phyloP scores from a whole-genome alignment of 2,797 vertebrate genomes.

The Coilia nasus region DNA sequence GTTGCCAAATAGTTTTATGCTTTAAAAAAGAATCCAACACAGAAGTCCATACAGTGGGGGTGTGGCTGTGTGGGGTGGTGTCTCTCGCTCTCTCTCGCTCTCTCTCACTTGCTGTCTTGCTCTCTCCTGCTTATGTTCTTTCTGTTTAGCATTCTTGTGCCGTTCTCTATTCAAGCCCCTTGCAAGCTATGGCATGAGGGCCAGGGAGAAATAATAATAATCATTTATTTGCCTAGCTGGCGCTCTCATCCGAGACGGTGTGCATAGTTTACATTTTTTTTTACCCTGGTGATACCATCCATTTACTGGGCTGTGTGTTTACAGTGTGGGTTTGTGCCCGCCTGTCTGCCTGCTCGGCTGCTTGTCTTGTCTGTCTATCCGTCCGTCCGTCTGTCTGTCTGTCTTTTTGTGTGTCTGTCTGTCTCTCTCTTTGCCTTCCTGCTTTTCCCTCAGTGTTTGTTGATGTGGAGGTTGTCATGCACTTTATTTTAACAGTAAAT shows the following conservation, averaged over 20 bases:
- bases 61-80: slow-evolving; percentile 1
- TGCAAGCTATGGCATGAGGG: slow-evolving; percentile 32
- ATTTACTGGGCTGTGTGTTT: slow-evolving; percentile 32
- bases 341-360: not conserved
- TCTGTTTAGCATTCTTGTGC: slow-evolving; percentile 39
- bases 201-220: slow-evolving; percentile 20
- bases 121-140: not conserved
- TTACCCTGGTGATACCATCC: slow-evolving; percentile 17
- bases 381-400: too few relatives aligned
- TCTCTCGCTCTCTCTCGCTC: not conserved
- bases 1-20: slow-evolving; percentile 43
- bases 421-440: not conserved
- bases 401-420: too few relatives aligned
- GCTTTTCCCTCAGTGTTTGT: not conserved
- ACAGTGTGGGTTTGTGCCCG: slow-evolving; percentile 8
- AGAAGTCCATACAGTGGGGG: slow-evolving; percentile 19
- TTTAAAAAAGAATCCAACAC: slow-evolving; percentile 33
- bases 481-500: not conserved
- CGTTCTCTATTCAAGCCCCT: slow-evolving; percentile 30
- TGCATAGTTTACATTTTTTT: slow-evolving; percentile 25
- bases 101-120: not conserved
- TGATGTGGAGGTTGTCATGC: not conserved
- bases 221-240: slow-evolving; percentile 36
- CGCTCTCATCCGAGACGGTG: slow-evolving; percentile 31
- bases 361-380: too few relatives aligned